These are phyloP conservation scores for Archaeoteleia sp. DNA, from an alignment of 2,888 invertebrate genomes.

Conservation along the genomic window DNA sequence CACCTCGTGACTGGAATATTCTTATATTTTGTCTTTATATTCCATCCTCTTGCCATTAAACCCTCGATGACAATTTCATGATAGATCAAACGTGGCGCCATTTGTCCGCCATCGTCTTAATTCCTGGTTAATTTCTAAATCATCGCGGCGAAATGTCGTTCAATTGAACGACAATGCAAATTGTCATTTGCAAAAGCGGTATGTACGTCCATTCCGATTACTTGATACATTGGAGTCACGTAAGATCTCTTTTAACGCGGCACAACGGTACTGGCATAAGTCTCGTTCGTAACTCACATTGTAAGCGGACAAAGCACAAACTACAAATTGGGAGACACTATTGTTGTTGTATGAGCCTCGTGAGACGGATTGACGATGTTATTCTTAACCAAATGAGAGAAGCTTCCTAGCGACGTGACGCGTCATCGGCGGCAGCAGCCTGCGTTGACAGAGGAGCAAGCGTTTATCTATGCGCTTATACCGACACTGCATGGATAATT, in stretches of 20 bases:
- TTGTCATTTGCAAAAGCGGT: too few relatives aligned
- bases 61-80: slow-evolving; percentile 52
- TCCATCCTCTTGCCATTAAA: slow-evolving; percentile 50
- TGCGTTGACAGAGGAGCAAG: slow-evolving; percentile 13
- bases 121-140: too few relatives aligned
- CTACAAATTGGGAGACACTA: slow-evolving; percentile 59
- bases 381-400: slow-evolving; percentile 67
- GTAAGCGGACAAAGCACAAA: slow-evolving; percentile 52
- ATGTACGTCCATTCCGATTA: neutral
- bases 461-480: slow-evolving; percentile 12
- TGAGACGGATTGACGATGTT: slow-evolving; percentile 63
- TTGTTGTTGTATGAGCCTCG: slow-evolving; percentile 55
- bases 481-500: slow-evolving; percentile 32
- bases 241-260: slow-evolving; percentile 32
- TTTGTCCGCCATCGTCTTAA: too few relatives aligned
- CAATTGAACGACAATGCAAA: too few relatives aligned
- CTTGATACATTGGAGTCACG: slow-evolving; percentile 29
- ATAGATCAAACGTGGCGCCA: slow-evolving; percentile 55
- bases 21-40: slow-evolving; percentile 51
- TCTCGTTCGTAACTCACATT: slow-evolving; percentile 38
- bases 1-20: slow-evolving; percentile 73
- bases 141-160: too few relatives aligned
- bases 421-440: slow-evolving; percentile 34
- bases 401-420: slow-evolving; percentile 48
- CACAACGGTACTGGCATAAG: slow-evolving; percentile 34